These are phyloP conservation scores for Cenopis cana DNA, from an alignment of 2,888 invertebrate species.

Conservation along the genomic window DNA sequence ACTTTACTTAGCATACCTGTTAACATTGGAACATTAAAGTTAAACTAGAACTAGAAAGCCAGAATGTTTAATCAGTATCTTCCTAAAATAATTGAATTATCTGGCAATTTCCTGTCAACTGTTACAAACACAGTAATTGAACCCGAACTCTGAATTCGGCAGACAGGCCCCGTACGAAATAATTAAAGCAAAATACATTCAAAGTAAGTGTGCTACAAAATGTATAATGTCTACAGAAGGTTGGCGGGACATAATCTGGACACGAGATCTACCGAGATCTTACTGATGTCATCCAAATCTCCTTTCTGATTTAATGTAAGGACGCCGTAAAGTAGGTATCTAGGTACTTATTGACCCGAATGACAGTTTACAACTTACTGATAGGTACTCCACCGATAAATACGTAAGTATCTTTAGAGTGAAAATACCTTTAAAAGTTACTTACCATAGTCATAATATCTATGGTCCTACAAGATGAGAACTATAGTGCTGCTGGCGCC, in stretches of 20 bases:
- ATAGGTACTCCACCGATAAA: no score
- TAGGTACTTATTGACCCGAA: no score
- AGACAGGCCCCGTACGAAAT: conserved; percentile 15
- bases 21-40: background rate
- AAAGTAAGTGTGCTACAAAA: background rate
- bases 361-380: no score
- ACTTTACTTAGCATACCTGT: background rate
- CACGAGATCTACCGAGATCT: no score
- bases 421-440: no score
- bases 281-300: no score
- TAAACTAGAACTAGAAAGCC: background rate
- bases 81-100: conserved; percentile 13
- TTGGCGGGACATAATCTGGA: background rate
- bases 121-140: conserved; percentile 14
- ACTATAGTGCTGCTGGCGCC: no score
- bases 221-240: background rate
- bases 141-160: conserved; percentile 3
- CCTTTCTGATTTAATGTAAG: no score
- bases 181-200: conserved; percentile 11
- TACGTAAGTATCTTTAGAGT: no score
- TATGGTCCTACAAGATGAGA: no score
- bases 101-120: background rate
- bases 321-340: no score
- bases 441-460: no score
- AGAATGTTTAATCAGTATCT: background rate